Evolutionary conservation across 2,113 vertebrate genomes (phyloP), one percentile per base, ranked within the genome.

Genomic region (Poeciliopsis occidentalis): DNA sequence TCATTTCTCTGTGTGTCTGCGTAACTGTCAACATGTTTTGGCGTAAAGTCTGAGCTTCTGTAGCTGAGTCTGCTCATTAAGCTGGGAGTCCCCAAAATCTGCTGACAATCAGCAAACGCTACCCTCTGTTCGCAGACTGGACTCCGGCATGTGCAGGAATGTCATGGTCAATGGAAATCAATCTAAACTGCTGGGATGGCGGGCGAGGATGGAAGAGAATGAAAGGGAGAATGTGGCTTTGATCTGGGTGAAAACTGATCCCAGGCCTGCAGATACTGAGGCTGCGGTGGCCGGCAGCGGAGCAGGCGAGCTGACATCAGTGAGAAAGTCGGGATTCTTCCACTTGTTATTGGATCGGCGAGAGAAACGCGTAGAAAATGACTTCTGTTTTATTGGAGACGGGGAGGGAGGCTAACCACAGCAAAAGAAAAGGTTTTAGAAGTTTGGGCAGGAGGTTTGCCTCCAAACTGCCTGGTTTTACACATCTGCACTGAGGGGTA

Each of bases 181-280:
- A 94, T 94, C 93, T 89, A 93, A 93, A 94, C 93, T 91, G 91
- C 90, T 87, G 88, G 87, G 83, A 80, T 76, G 81, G 19, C 69
- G 67, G 66, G 78, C 83, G 84, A 83, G 77, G 89, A 89, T 92
- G 91, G 93, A 91, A 91, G 90, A 92, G 90, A 89, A 88, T 91
- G 90, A 91, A 91, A 91, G 91, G 79, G 80, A 88, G 88, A 89
- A 85, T 86, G 87, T 82, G 89, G 89, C 93, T 95, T 94, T 95
- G 94, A 95, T 95, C 90, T 94, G 8, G 11, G 83, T 92, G 93
- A 94, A 94, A 95, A 94, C 91, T 74, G 92, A 94, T 94, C 93
- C 89, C 91, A 93, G 92, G 92, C 92, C 92, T 91, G 91, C 89
- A 94, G 94, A 95, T 94, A 93, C 91, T 89, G 91, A 88, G 90